These are phyloP conservation scores for Philonicus albiceps DNA, from an alignment of 2,888 invertebrate genomes.

Conservation along the genomic window DNA sequence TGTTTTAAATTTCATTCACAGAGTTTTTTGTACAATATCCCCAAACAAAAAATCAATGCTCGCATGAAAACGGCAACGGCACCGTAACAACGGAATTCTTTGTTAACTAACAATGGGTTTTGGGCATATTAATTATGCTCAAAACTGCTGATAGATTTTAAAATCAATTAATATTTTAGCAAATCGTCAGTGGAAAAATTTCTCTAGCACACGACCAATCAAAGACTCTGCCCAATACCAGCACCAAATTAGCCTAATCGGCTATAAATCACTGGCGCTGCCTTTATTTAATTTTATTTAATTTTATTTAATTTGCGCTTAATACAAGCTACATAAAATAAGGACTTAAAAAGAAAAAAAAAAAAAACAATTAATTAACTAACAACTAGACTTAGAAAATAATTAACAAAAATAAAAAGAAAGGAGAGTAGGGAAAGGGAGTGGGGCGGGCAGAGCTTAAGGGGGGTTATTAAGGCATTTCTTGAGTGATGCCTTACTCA, in stretches of 20 bases:
- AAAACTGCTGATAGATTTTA: background rate
- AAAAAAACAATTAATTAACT: no score
- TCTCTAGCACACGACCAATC: background rate
- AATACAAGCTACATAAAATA: no score
- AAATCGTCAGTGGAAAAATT: background rate
- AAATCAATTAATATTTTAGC: background rate
- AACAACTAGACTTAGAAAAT: no score
- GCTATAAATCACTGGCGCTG: background rate
- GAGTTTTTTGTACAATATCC: background rate
- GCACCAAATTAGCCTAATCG: background rate
- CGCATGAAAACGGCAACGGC: background rate
- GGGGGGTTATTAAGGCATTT: no score
- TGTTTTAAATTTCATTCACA: background rate
- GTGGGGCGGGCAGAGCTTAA: no score
- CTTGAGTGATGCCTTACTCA: no score
- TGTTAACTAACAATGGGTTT: background rate
- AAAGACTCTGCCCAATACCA: background rate
- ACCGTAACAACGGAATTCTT: background rate
- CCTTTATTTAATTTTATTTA: no score
- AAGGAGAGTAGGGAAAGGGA: no score
- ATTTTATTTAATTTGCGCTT: no score
- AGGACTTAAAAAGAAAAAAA: no score
- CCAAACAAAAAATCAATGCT: background rate
- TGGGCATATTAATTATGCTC: background rate
- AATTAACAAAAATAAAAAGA: no score